Percentiles rank a stretch among this genome's conserved stretches.
Evolutionary conservation across 1,140 invertebrate genomes (phyloP).

Genomic region (Drosophila tani): DNA sequence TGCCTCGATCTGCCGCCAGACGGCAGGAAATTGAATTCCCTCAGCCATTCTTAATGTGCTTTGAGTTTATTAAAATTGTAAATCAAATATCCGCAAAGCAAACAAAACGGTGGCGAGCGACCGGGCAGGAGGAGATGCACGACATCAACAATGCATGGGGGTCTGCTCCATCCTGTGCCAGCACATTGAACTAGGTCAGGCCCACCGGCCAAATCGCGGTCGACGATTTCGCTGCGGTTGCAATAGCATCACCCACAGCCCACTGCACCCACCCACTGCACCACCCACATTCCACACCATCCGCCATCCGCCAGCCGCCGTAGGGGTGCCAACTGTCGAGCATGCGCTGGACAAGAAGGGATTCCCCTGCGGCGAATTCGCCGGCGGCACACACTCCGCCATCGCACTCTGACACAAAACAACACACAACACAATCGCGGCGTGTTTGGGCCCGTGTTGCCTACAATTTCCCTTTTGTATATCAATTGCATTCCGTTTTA

Average conservation of each 20-base stretch:
- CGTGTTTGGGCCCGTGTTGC: slow-evolving; percentile 22
- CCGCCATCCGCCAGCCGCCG: background rate
- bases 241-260: slow-evolving; percentile 5
- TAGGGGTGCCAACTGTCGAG: slow-evolving; percentile 37
- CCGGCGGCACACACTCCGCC: slow-evolving; percentile 34
- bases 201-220: slow-evolving; percentile 41
- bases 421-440: slow-evolving; percentile 31
- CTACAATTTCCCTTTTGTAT: slow-evolving; percentile 77
- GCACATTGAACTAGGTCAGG: slow-evolving; percentile 67
- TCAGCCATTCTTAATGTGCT: slow-evolving; percentile 4
- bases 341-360: slow-evolving; percentile 54
- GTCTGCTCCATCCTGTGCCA: background rate
- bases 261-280: background rate
- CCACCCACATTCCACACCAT: background rate
- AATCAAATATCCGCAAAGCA: slow-evolving; percentile 50
- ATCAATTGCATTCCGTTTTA: slow-evolving; percentile 76
- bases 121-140: background rate
- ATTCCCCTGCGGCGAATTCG: slow-evolving; percentile 64
- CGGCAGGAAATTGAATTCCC: slow-evolving; percentile 40
- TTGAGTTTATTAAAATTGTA: slow-evolving; percentile 56
- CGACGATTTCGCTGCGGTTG: slow-evolving; percentile 54
- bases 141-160: slow-evolving; percentile 28
- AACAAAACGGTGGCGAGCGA: slow-evolving; percentile 22
- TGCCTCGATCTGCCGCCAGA: slow-evolving; percentile 9
- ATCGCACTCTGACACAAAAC: slow-evolving; percentile 18